Evolutionary conservation across 2,888 invertebrate species (phyloP).

Genomic region (Lissonota sp.): DNA sequence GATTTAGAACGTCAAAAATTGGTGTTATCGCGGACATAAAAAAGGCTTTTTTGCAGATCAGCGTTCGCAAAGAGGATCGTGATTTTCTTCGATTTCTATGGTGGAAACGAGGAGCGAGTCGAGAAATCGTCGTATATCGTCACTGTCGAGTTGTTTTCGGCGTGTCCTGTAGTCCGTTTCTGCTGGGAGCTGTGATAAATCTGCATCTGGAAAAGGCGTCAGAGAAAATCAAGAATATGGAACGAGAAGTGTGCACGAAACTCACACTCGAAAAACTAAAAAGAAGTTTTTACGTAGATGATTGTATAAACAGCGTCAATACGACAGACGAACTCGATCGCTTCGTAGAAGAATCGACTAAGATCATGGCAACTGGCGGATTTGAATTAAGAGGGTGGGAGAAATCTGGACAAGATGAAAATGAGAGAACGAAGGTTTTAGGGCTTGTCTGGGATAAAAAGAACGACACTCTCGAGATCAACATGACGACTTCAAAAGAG

Average conservation of each 20-base stretch:
- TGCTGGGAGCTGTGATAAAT: constrained; percentile 1
- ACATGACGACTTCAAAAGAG: neutral
- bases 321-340: neutral
- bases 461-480: neutral
- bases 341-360: constrained; percentile 7
- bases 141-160: constrained; percentile 72
- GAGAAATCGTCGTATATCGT: constrained; percentile 40
- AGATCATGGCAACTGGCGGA: neutral
- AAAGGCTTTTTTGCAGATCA: constrained; percentile 68
- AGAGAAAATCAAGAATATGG: neutral
- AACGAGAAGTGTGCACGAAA: neutral
- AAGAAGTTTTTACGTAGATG: constrained; percentile 4
- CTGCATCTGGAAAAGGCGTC: neutral
- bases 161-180: constrained; percentile 67
- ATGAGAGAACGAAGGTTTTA: neutral
- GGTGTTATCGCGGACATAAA: constrained; percentile 66
- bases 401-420: neutral
- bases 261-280: too few species aligned
- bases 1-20: constrained; percentile 65
- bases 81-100: constrained; percentile 70
- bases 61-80: constrained; percentile 61
- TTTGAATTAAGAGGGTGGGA: constrained; percentile 18
- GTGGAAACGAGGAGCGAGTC: constrained; percentile 55
- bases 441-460: constrained; percentile 1
- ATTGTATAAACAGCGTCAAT: constrained; percentile 6